These are phyloP conservation scores for Slavum lentiscoides DNA, from an alignment of 2,888 invertebrate species.

Conservation along the genomic window DNA sequence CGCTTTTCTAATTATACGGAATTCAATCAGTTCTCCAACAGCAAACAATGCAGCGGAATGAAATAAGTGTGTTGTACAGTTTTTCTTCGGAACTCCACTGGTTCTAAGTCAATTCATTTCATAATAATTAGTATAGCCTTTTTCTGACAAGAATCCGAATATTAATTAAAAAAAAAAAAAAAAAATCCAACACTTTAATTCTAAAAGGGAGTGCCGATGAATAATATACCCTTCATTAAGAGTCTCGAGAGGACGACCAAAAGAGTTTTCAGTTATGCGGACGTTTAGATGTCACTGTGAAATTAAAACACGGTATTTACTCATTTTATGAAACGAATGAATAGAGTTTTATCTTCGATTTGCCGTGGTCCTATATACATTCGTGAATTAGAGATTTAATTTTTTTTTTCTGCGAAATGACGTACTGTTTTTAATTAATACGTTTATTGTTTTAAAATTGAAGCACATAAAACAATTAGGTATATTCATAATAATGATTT, in stretches of 20 bases:
- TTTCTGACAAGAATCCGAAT: constrained; percentile 16
- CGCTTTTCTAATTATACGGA: constrained; percentile 39
- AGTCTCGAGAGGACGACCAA: not conserved
- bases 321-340: no score
- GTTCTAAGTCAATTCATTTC: constrained; percentile 30
- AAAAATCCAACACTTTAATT: constrained; percentile 28
- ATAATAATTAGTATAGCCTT: constrained; percentile 26
- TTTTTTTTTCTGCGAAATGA: no score
- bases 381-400: not conserved
- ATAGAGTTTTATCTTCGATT: not conserved
- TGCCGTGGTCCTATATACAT: not conserved
- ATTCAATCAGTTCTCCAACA: constrained; percentile 25
- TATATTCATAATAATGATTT: no score
- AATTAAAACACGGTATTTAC: no score
- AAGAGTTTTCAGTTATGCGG: not conserved
- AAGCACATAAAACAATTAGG: no score
- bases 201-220: constrained; percentile 15
- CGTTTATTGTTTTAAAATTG: no score
- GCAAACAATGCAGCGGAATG: constrained; percentile 5
- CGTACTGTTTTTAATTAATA: no score
- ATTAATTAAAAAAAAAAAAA: constrained; percentile 46
- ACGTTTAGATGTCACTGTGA: no score
- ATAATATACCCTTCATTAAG: constrained; percentile 43
- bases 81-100: not conserved
- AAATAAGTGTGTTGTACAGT: not conserved